Percentiles rank a stretch among this genome's conserved stretches.
These are phyloP conservation scores for Otocyon megalotis DNA, from an alignment of 2,113 vertebrate genomes.

Conservation along the genomic window DNA sequence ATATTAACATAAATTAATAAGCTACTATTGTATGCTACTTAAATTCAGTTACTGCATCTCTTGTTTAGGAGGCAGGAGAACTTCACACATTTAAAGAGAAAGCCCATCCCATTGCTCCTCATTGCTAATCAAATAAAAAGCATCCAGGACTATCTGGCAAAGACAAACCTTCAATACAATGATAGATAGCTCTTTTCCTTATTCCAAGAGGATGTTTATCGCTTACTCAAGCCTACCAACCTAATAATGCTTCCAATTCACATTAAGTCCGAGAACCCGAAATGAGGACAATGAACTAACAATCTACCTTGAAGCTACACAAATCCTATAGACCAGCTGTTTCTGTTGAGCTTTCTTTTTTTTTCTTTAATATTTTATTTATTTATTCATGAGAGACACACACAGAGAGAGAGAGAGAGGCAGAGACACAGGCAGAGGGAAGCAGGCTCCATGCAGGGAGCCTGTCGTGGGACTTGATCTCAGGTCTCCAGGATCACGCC, in stretches of 20 bases:
- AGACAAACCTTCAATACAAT: conserved; percentile 69
- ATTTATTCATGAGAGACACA: no score
- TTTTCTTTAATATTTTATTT: no score
- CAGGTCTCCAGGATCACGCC: no score
- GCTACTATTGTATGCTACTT: neutral
- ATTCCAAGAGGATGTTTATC: conserved; percentile 72
- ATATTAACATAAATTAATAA: neutral
- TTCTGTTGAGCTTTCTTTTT: conserved; percentile 47
- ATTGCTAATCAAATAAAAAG: conserved; percentile 76
- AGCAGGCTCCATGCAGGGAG: no score
- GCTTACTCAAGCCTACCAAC: conserved; percentile 71
- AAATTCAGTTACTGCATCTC: conserved; percentile 3
- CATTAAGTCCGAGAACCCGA: conserved; percentile 75
- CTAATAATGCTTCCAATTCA: conserved; percentile 73
- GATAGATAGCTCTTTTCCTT: conserved; percentile 67
- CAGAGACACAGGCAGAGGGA: no score
- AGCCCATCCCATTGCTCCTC: conserved; percentile 16
- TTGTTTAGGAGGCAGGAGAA: neutral
- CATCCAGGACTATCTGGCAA: conserved; percentile 48
- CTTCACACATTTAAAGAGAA: conserved; percentile 24
- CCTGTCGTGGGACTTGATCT: no score
- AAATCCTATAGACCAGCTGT: conserved; percentile 39
- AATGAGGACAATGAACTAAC: conserved; percentile 54
- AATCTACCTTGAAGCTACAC: conserved; percentile 51
- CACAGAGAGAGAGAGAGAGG: no score